phyloP scores from a whole-genome alignment of 2,888 invertebrate species.

The Sesia bembeciformis region DNA sequence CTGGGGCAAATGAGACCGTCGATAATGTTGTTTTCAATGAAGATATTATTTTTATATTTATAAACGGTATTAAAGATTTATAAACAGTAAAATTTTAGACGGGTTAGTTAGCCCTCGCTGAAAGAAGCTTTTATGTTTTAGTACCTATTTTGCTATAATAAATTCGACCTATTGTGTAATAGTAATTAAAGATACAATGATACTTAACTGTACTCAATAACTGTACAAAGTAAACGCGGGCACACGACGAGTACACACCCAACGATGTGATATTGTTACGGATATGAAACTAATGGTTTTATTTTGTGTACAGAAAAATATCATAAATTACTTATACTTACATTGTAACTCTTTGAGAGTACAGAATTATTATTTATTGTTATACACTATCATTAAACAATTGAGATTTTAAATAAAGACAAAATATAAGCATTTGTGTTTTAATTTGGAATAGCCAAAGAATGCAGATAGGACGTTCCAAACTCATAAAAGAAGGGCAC shows the following conservation, averaged over 20 bases:
- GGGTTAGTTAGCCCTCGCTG: neutral
- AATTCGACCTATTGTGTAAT: neutral
- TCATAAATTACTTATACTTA: constrained; percentile 43
- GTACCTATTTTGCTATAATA: neutral
- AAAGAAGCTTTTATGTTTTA: neutral
- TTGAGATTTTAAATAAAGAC: constrained; percentile 69
- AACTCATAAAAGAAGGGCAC: no score
- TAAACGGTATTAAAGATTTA: constrained; percentile 7
- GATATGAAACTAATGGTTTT: constrained; percentile 48
- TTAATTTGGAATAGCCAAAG: neutral
- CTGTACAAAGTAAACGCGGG: constrained; percentile 44
- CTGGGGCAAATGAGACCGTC: constrained; percentile 53
- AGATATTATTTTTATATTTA: constrained; percentile 28
- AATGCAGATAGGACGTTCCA: no score
- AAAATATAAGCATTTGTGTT: neutral
- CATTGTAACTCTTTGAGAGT: constrained; percentile 45
- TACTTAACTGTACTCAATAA: neutral
- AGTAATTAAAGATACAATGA: neutral
- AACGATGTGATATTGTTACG: constrained; percentile 68
- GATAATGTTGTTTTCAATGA: constrained; percentile 25
- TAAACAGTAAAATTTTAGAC: neutral
- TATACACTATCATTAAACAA: constrained; percentile 62
- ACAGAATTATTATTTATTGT: constrained; percentile 65
- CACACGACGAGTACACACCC: constrained; percentile 59
- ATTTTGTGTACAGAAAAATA: constrained; percentile 62